Evolutionary conservation across 2,888 invertebrate species (phyloP), one percentile per base, ranked within the genome.

Genomic region (Bombyx huttoni): DNA sequence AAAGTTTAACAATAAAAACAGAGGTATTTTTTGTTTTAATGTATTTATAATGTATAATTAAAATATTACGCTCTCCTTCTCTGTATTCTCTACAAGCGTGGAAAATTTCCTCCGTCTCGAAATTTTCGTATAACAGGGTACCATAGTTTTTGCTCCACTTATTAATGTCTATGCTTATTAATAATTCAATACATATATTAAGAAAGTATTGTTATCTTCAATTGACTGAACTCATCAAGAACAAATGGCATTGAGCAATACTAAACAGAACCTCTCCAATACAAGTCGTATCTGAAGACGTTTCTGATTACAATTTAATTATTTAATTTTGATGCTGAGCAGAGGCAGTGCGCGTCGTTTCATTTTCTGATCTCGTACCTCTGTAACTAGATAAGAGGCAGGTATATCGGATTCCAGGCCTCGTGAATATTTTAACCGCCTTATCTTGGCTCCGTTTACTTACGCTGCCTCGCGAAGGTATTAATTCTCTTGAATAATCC

Each of bases 401-500:
- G 59, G 60, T 60, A 61, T 69, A 69, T 70, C 68, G 65, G 64
- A 70, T 67, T 63, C 59, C 58, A 56, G 60, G 62, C 53, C 58
- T 64, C 64, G 52, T 71, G 69, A 71, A 71, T 71, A 69, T 69
- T 70, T 70, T 59, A 70, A 65, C 67, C 59, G 60, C 58, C 58
- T 67, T 68, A 64, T 67, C 65, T 70, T 57, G 57, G 61, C 61
- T 63, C 56, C 65, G 61, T 60, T 68, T 70, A 63, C 65, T 64
- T 63, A 66, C 59, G 58, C 53, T 58, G 62, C 59, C 64, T 65
- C 58, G 68, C 60, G 57, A 56, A 59, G 57, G 65, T 63, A 67
- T 68, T 68, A 70, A 67, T 70, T 65, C 62, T 65, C 64, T 62
- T 70, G 71, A 65, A 72, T 71, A 68, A 68, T 67, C 62, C 56